Evolutionary conservation across 2,888 invertebrate genomes (phyloP), one percentile per base, ranked within the genome.

Genomic region (Catocala nupta): DNA sequence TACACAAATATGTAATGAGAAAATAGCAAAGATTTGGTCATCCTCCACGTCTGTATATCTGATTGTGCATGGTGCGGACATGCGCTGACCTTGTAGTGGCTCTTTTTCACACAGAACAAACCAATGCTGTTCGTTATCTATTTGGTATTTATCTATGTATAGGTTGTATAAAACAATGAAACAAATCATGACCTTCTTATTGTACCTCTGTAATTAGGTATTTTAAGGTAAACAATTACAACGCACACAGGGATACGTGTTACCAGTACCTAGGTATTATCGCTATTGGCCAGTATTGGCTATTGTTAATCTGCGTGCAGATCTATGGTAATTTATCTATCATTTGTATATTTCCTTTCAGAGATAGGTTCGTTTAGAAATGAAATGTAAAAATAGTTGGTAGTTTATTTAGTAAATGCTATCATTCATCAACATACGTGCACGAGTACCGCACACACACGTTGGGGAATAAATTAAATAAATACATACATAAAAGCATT

Each of bases 141-240:
- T 77, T 74, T 68, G 73, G 73, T 78, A 80, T 79, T 73, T 77
- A 75, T 74, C 73, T 81, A 72, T 70, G 77, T 78, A 75, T 78
- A 78, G 77, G 71, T 77, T 64, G 82, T 75, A 77, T 82, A 84
- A 83, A 86, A 92, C 91, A 91, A 91, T 91, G 87, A 86, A 90
- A 84, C 83, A 83, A 83, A 85, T 84, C 81, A 76, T 82, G 89
- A 83, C 91, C 91, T 91, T 87, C 87, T 85, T 82, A 83, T 84
- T 86, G 86, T 87, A 59, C 68, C 63, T 70, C 55, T 63, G 43
- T 85, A 84, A 86, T 87, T 88, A 87, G 81, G 75, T 83, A 83
- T 77, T 81, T 80, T 80, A 77, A 81, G 69, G 75, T 75, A 83
- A 86, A 82, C 84, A 85, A 84, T 85, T 83, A 70, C 57, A 55